Percentiles rank a stretch among this genome's conserved stretches.
These are phyloP conservation scores for Augochlora pura DNA, from an alignment of 1,140 invertebrate genomes.

Conservation along the genomic window DNA sequence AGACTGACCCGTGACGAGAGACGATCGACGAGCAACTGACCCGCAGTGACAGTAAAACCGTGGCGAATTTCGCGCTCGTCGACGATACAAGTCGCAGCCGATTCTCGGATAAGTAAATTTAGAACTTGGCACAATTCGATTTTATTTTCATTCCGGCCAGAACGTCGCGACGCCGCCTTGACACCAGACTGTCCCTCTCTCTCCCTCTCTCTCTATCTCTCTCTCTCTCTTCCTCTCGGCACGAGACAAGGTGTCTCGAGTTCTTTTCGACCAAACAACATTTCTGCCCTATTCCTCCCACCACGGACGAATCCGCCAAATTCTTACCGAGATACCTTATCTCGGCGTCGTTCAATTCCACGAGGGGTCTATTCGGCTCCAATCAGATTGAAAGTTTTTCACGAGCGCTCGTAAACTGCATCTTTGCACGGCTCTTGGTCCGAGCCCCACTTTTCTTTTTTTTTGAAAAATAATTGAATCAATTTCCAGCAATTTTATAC, in stretches of 20 bases:
- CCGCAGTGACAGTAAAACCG: not conserved
- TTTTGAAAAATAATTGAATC: too few species aligned
- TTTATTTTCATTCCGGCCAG: constrained; percentile 59
- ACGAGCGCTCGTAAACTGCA: too few species aligned
- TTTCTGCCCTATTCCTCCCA: not conserved
- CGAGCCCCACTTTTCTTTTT: too few species aligned
- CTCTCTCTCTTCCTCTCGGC: too few species aligned
- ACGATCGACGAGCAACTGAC: constrained; percentile 3
- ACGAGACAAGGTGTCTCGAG: constrained; percentile 16
- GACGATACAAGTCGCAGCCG: not conserved
- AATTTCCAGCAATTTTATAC: too few species aligned
- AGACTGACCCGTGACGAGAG: not conserved
- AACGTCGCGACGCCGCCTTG: constrained; percentile 6
- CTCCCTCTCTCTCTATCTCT: too few species aligned
- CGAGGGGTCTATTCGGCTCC: too few species aligned
- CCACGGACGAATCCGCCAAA: not conserved
- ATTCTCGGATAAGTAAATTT: constrained; percentile 60
- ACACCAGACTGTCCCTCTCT: not conserved
- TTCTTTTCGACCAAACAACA: not conserved
- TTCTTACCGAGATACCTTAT: not conserved
- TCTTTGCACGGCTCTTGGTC: too few species aligned
- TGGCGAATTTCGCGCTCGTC: not conserved
- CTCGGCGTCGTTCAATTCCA: too few species aligned
- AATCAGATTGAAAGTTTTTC: too few species aligned
- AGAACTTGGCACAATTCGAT: constrained; percentile 57